Base-by-base conservation (phyloP, 2,888 invertebrate genomes). In the Copidosoma aretas region DNA sequence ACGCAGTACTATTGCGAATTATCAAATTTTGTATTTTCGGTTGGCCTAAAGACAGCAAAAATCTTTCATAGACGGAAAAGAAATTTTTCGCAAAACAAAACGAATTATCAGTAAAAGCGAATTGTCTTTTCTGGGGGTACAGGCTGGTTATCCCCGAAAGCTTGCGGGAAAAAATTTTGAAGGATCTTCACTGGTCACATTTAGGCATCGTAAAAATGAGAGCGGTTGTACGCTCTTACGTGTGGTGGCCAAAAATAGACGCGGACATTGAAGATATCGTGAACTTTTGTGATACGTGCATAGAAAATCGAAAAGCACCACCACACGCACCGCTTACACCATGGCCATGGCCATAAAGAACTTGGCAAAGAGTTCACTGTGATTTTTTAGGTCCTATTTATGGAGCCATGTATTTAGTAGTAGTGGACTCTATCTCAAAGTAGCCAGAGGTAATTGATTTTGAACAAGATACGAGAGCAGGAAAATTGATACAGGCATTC, bases 191-290 rank as follows among this genome's bases (percentile, higher is more conserved):
- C 59, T 15, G 17, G 1, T 43, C 53, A 24, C 68, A 73, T 53
- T 58, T 71, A 57, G 71, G 67, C 10, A 67, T 69, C 1, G 64
- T 54, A 10, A 57, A 59, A 32, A 73, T 73, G 64, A 71, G 71
- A 58, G 56, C 61, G 0, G 14, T 73, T 2, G 71, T 65, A 4
- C 54, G 69, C 10, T 65, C 68, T 41, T 66, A 68, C 14, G 43
- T 61, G 4, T 71, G 71, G 70, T 72, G 70, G 71, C 68, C 17
- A 67, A n/a, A n/a, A n/a, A n/a, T n/a, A n/a, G n/a, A n/a, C n/a
- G n/a, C n/a, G n/a, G n/a, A n/a, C n/a, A n/a, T 73, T 14, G 73
- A 73, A 46, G 0, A 41, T 14, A 19, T 61, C 10, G 67, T 51
- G 0, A 51, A 57, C 17, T 0, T 2, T 8, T 71, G 71, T 25